These are phyloP conservation scores for Lycia hirtaria DNA, from an alignment of 2,888 invertebrate species.

Conservation along the genomic window DNA sequence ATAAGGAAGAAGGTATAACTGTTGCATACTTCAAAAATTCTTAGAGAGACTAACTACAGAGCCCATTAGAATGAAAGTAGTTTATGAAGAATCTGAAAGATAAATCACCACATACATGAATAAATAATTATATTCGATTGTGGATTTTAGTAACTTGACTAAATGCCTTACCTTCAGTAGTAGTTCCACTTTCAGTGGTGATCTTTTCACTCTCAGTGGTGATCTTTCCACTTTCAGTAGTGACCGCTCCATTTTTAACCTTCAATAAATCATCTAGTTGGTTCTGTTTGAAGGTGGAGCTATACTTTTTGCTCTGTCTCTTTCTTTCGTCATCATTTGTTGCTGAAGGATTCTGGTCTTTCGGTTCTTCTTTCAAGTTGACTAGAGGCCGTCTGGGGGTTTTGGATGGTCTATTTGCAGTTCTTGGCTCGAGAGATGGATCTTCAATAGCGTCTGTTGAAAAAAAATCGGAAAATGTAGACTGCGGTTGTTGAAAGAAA, in stretches of 20 bases:
- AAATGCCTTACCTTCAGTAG: slow-evolving; percentile 56
- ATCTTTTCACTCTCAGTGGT: slow-evolving; percentile 63
- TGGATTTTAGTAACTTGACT: neutral
- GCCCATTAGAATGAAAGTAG: neutral
- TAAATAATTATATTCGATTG: too few relatives aligned
- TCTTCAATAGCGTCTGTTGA: slow-evolving; percentile 69
- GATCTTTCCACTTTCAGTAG: slow-evolving; percentile 60
- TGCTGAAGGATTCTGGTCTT: slow-evolving; percentile 74
- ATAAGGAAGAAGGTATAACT: neutral
- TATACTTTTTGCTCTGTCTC: slow-evolving; percentile 80
- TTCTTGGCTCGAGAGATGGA: slow-evolving; percentile 56
- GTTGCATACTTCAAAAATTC: too few relatives aligned
- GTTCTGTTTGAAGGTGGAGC: slow-evolving; percentile 74
- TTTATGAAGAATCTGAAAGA: slow-evolving; percentile 1
- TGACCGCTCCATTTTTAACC: slow-evolving; percentile 53
- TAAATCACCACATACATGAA: neutral
- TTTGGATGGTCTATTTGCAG: slow-evolving; percentile 54
- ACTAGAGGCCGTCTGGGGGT: slow-evolving; percentile 69
- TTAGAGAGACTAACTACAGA: too few relatives aligned
- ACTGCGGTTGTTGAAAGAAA: too few relatives aligned
- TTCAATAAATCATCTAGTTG: slow-evolving; percentile 70
- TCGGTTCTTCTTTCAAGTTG: slow-evolving; percentile 59
- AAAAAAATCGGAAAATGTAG: too few relatives aligned
- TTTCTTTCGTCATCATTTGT: slow-evolving; percentile 77
- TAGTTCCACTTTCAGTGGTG: slow-evolving; percentile 62